Base-by-base conservation (phyloP, 2,113 vertebrate genomes). In the Malaclemys terrapin region DNA sequence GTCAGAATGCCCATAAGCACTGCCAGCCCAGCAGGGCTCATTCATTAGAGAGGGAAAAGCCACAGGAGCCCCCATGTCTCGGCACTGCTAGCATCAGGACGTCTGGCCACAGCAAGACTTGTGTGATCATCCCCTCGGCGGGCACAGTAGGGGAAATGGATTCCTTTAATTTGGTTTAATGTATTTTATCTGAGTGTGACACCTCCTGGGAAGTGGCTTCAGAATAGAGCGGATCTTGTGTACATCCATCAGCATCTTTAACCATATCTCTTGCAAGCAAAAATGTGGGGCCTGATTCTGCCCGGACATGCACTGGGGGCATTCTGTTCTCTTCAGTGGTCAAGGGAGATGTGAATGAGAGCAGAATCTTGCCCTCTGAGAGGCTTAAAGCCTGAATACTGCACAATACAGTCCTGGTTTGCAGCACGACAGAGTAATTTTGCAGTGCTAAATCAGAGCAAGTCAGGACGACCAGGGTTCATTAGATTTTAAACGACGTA, bases 371-470 rank as follows among this genome's bases (percentile, higher is more conserved):
- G 80, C 24, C 54, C 53, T 42, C 53, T 8, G 8, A n/a, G 8
- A 82, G n/a, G 20, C 57, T 13, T 72, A 27, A 20, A 59, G 12
- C 25, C 27, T 78, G 31, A 86, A 19, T 27, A 17, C 38, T 76
- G 47, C 6, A 12, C 2, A 79, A 31, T 22, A 11, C 0, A 0
- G 47, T 17, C 8, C 38, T 96, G 29, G 1, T 10, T 88, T 91
- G 25, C 38, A 84, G 82, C 90, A 79, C 53, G 89, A 82, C 52
- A 83, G 7, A 14, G 35, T 80, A 38, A 89, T n/a, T 19, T 25
- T 38, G 86, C 65, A 59, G 47, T 72, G 17, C 80, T 91, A 94
- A 97, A 96, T 93, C 87, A 80, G 42, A 78, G 42, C 12, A 78
- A 78, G 45, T 47, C 75, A 47, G 42, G 25, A 8, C 7, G 42